Conservation (phyloP, 2,797 vertebrate species). For the Pseudomugil tenellus region DNA sequence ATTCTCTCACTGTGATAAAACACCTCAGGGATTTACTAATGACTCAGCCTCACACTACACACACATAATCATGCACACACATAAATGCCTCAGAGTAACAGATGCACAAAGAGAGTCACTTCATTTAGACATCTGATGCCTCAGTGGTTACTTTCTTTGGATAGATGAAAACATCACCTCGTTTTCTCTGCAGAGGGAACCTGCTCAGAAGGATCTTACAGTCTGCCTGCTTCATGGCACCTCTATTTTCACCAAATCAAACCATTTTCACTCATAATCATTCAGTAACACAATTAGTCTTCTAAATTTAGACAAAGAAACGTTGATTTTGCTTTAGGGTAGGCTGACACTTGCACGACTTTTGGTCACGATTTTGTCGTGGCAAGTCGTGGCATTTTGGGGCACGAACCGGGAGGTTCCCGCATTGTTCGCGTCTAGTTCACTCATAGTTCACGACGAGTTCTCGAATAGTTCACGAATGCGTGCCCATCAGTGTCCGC, state of each 20-base stretch:
- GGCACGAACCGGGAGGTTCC: too few relatives aligned
- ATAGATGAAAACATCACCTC: slow-evolving; percentile 56
- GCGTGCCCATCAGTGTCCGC: too few relatives aligned
- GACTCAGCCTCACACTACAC: slow-evolving; percentile 24
- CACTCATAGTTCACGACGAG: too few relatives aligned
- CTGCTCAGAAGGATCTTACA: slow-evolving; percentile 41
- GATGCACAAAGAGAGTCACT: slow-evolving; percentile 41
- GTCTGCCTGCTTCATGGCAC: slow-evolving; percentile 30
- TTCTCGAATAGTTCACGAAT: too few relatives aligned
- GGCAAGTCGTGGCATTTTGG: too few relatives aligned
- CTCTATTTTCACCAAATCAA: too few relatives aligned
- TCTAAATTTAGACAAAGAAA: not conserved
- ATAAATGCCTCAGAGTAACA: not conserved
- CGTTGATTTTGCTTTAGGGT: not conserved
- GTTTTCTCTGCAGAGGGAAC: slow-evolving; percentile 50
- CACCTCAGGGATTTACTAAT: slow-evolving; percentile 54
- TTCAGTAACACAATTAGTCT: not conserved
- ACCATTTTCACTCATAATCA: too few relatives aligned
- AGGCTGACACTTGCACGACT: too few relatives aligned
- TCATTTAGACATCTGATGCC: slow-evolving; percentile 62
- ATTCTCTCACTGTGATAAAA: slow-evolving; percentile 25
- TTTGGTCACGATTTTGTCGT: too few relatives aligned
- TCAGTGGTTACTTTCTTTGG: slow-evolving; percentile 42
- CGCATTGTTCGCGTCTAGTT: too few relatives aligned
- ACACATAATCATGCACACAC: slow-evolving; percentile 6